Conservation (phyloP, 2,888 invertebrate genomes). For the Andrena trimmerana region DNA sequence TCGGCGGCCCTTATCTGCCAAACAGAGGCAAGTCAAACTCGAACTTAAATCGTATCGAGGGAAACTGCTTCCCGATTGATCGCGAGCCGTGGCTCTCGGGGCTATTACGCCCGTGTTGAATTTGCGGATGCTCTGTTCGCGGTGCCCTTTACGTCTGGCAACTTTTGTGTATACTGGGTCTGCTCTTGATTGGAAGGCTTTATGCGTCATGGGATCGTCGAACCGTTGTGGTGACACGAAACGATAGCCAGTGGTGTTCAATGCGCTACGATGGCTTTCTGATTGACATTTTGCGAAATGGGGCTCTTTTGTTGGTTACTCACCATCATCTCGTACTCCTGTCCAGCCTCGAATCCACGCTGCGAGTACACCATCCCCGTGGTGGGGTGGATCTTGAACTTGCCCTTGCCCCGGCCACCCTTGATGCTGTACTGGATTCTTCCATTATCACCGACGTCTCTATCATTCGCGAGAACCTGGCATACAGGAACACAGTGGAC, state of each 20-base stretch:
- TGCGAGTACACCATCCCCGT: slow-evolving; percentile 94
- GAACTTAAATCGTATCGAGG: slow-evolving; percentile 34
- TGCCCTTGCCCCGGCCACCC: slow-evolving; percentile 91
- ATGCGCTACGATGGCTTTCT: background rate
- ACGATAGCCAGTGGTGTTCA: background rate
- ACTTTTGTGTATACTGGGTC: background rate
- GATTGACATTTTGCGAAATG: background rate
- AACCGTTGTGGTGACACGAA: background rate
- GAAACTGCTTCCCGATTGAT: slow-evolving; percentile 8
- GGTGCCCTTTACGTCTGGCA: background rate
- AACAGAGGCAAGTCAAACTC: slow-evolving; percentile 45
- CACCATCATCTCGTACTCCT: slow-evolving; percentile 89
- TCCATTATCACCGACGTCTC: slow-evolving; percentile 93
- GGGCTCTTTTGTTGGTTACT: slow-evolving; percentile 20
- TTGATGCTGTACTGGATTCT: slow-evolving; percentile 93
- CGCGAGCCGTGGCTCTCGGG: background rate
- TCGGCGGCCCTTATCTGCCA: slow-evolving; percentile 93
- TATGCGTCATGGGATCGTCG: background rate
- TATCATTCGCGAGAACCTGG: slow-evolving; percentile 93
- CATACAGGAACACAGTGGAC: slow-evolving; percentile 42
- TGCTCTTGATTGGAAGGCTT: background rate
- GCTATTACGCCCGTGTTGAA: background rate
- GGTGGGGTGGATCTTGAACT: slow-evolving; percentile 92
- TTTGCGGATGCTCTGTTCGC: background rate
- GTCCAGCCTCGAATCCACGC: slow-evolving; percentile 89